Percentiles rank a stretch among this genome's conserved stretches.
Conservation (phyloP, 2,113 vertebrate species). For the Chionis minor region DNA sequence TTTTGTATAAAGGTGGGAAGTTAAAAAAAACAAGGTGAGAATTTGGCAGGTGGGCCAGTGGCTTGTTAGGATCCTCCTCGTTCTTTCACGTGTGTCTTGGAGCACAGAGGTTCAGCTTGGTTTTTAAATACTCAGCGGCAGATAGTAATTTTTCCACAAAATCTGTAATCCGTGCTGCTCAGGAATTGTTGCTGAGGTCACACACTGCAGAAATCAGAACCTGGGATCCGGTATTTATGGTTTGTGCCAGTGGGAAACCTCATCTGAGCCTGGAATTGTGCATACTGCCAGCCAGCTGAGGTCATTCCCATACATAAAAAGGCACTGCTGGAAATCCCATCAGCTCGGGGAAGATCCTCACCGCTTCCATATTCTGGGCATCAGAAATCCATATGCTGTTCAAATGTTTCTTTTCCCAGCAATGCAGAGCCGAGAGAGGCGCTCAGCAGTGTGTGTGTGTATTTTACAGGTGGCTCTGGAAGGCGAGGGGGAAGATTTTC, state of each 20-base stretch:
- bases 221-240: fast-evolving
- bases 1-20: not conserved
- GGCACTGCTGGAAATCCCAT: not conserved
- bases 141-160: not conserved
- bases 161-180: not conserved
- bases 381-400: not conserved
- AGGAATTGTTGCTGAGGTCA: not conserved
- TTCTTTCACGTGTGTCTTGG: too few relatives aligned
- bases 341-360: not conserved
- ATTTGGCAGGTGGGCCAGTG: not conserved
- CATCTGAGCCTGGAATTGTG: not conserved
- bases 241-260: not conserved
- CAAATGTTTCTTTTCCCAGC: not conserved
- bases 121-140: not conserved
- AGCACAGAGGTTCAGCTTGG: not conserved
- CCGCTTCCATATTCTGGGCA: not conserved
- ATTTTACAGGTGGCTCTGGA: constrained; percentile 77
- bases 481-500: constrained; percentile 94
- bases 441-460: not conserved
- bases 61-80: too few relatives aligned
- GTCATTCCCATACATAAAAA: not conserved
- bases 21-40: not conserved
- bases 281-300: not conserved
- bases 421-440: not conserved
- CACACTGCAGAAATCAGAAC: not conserved